Evolutionary conservation across 2,113 vertebrate genomes (phyloP), one percentile per base, ranked within the genome.

Genomic region (rat (Rattus norvegicus)): DNA sequence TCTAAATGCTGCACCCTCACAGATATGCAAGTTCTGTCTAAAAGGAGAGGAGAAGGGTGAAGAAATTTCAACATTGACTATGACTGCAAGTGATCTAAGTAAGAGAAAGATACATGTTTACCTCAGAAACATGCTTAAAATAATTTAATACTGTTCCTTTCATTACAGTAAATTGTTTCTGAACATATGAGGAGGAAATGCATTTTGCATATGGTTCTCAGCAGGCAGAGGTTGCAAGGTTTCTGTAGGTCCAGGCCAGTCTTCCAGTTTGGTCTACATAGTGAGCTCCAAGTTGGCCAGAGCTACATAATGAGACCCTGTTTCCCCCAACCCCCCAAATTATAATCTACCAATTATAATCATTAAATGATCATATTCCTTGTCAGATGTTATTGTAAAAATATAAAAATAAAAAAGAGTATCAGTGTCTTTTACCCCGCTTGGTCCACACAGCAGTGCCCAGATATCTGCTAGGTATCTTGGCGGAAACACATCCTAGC

Each of bases 331-430:
- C 43, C 43, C 43, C 43, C 10, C 30, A 80, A 33, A 36, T 11
- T 56, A 12, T 0, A 56, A 36, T 80, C 39, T 70, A 59, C 0
- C 9, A 11, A 20, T 94, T 83, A 54, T 9, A 96, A 14, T 94
- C 39, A 91, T 75, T 79, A 92, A 90, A 77, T 67, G 94, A 70
- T 92, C 72, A 81, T 43, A 52, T 75, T 5, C 30, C 26, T 67
- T 67, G 26, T 67, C 63, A 43, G 43, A 43, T 43, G 43, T 43
- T 43, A 3, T 43, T 43, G 43, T 43, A 43, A 43, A 43, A 43
- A 43, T 43, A 43, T 43, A 43, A 43, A 43, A 43, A 43, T 43
- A 43, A 43, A 43, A 43, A 43, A 43, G 43, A 43, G 43, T 43
- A 43, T 43, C 43, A 3, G 43, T 43, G 43, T 43, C 43, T 43